phyloP scores from a whole-genome alignment of 92 coral and sea anemone species.

The Phenganax stokvisi region DNA sequence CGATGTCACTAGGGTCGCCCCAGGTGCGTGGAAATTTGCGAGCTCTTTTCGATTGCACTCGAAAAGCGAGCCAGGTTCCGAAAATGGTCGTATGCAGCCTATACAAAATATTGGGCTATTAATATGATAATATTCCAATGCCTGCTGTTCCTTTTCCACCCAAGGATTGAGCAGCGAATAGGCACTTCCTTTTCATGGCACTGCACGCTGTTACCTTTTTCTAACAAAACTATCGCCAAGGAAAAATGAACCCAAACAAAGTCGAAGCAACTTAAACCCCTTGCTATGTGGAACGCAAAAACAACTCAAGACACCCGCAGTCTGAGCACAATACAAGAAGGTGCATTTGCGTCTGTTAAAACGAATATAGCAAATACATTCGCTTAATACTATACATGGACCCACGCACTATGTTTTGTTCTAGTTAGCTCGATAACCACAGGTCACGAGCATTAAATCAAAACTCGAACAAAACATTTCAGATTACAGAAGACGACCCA shows the following conservation, averaged over 20 bases:
- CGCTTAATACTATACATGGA: slow-evolving; percentile 10
- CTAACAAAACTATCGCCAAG: slow-evolving; percentile 26
- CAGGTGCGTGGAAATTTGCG: neutral
- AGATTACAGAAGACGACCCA: slow-evolving; percentile 1
- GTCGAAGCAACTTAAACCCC: slow-evolving; percentile 26
- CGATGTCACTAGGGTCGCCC: neutral
- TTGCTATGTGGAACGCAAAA: slow-evolving; percentile 16
- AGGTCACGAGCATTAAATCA: slow-evolving; percentile 8
- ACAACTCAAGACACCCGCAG: slow-evolving; percentile 31
- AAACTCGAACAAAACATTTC: slow-evolving; percentile 17
- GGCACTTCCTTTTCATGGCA: neutral
- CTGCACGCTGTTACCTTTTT: slow-evolving; percentile 28
- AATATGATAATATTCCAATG: slow-evolving; percentile 13
- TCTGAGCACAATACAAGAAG: neutral
- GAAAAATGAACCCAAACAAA: slow-evolving; percentile 38
- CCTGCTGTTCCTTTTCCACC: slow-evolving; percentile 37
- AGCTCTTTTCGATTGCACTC: neutral
- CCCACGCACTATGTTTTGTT: slow-evolving; percentile 35
- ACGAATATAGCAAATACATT: slow-evolving; percentile 27
- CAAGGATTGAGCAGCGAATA: slow-evolving; percentile 11
- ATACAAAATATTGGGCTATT: slow-evolving; percentile 11
- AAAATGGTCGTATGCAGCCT: neutral
- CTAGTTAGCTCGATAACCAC: slow-evolving; percentile 6
- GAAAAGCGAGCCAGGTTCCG: neutral
- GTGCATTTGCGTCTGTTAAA: neutral